Conservation (phyloP, 2,888 invertebrate species). For the Allolobophora icterica region DNA sequence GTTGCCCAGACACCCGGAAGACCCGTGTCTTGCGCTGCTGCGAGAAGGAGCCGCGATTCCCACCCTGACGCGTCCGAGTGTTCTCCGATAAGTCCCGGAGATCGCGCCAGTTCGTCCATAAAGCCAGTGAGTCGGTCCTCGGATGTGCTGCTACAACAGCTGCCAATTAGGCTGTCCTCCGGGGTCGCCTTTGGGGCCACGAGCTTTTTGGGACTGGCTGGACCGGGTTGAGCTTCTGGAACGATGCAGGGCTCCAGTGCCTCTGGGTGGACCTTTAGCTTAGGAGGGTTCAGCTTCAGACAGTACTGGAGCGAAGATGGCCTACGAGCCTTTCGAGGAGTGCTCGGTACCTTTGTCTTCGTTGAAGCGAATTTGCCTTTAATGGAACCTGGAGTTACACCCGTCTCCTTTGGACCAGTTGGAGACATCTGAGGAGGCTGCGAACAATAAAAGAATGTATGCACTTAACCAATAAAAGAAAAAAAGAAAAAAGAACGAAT, state of each 20-base stretch:
- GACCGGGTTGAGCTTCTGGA: not conserved
- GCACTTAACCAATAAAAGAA: no score
- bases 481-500: no score
- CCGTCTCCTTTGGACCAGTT: not conserved
- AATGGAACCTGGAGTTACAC: not conserved
- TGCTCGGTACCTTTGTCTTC: not conserved
- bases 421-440: conserved; percentile 38
- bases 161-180: conserved; percentile 47
- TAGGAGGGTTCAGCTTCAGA: conserved; percentile 34
- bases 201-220: not conserved
- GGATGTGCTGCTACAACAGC: conserved; percentile 33
- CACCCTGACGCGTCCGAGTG: not conserved
- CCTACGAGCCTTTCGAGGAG: conserved; percentile 30
- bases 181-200: conserved; percentile 48
- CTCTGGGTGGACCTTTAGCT: conserved; percentile 25
- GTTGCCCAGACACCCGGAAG: not conserved
- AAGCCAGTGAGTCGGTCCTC: not conserved
- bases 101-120: not conserved
- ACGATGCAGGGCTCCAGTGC: not conserved
- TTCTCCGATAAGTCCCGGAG: not conserved
- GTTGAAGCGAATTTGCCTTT: not conserved
- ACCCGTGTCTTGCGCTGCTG: not conserved
- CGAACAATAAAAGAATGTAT: not conserved
- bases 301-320: conserved; percentile 43
- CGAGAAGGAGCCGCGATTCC: conserved; percentile 1